Evolutionary conservation across 2,888 invertebrate species (phyloP), one percentile per base, ranked within the genome.

Genomic region (Campoplex capitator): DNA sequence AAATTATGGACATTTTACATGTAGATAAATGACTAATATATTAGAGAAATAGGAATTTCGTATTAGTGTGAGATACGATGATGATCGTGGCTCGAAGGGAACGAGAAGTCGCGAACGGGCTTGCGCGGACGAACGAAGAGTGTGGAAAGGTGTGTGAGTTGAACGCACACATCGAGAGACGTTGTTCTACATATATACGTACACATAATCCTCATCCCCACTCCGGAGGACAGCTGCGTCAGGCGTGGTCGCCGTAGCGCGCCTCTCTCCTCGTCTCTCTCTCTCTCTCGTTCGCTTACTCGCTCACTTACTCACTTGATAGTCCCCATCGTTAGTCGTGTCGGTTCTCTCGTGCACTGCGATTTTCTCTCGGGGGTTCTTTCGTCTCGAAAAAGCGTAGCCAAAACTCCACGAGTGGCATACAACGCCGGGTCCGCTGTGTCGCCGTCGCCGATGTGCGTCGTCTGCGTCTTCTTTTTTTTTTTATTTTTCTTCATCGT

Each of bases 241-340:
- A 93, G 93, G 93, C 93, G 93, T 93, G 93, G 93, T 92, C 92
- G 91, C 85, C 91, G 88, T 88, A 85, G 88, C 84, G 82, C 83
- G 79, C 82, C 45, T 83, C 85, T 82, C 70, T 76, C 84, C 56
- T 73, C 54, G 67, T 67, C 75, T 18, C 35, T 74, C 38, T 65
- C 51, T 65, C 38, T 51, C n/a, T 35, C 65, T 38, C 38, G 3
- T 38, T 4, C 38, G 38, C 38, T 65, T 42, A 35, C 51, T 54
- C 82, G 70, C 81, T 78, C 54, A 65, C 32, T 73, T 32, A 16
- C 48, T 77, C 67, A n/a, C 62, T 51, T 35, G 35, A 62, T 68
- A 80, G 82, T 78, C 83, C 54, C 65, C 67, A 67, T 86, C 67
- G 86, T 84, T 83, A 77, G 56, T 81, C 70, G 78, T 62, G 79